Conservation (phyloP, 1,140 invertebrate species). For the Brachionus angularis region DNA sequence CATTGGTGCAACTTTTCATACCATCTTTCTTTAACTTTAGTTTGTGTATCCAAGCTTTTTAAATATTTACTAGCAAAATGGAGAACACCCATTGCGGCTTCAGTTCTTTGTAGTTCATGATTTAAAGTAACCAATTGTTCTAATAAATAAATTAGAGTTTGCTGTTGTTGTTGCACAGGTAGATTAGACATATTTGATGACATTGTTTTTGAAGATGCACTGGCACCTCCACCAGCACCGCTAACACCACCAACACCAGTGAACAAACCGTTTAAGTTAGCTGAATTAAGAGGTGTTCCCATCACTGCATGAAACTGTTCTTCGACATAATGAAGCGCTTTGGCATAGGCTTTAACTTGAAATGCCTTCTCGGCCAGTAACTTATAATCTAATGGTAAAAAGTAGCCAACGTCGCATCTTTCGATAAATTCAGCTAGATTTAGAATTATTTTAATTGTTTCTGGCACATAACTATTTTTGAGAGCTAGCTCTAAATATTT, state of each 20-base stretch:
- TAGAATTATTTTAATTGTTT: constrained; percentile 92
- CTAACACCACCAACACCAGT: constrained; percentile 35
- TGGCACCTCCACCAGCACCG: constrained; percentile 16
- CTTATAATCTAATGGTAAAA: constrained; percentile 72
- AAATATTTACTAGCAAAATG: constrained; percentile 79
- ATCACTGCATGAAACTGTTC: constrained; percentile 74
- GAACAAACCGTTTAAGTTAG: background rate
- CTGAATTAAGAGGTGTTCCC: background rate
- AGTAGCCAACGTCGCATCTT: constrained; percentile 74
- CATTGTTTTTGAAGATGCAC: background rate
- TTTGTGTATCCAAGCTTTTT: constrained; percentile 55
- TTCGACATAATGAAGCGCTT: constrained; percentile 97
- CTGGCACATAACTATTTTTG: constrained; percentile 78
- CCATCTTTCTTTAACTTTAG: constrained; percentile 82
- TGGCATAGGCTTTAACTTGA: constrained; percentile 76
- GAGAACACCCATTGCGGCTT: constrained; percentile 86
- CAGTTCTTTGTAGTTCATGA: constrained; percentile 95
- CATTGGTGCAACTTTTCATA: constrained; percentile 98
- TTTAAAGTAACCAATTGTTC: constrained; percentile 69
- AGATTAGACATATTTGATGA: constrained; percentile 52
- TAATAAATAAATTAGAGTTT: constrained; percentile 36
- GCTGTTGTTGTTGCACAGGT: constrained; percentile 59
- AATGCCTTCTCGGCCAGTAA: constrained; percentile 65
- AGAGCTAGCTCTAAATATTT: constrained; percentile 80
- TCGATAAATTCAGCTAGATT: constrained; percentile 99